Percentiles rank a stretch among this genome's conserved stretches.
Conservation (phyloP, 2,797 vertebrate species). For the Esox masquinongy region DNA sequence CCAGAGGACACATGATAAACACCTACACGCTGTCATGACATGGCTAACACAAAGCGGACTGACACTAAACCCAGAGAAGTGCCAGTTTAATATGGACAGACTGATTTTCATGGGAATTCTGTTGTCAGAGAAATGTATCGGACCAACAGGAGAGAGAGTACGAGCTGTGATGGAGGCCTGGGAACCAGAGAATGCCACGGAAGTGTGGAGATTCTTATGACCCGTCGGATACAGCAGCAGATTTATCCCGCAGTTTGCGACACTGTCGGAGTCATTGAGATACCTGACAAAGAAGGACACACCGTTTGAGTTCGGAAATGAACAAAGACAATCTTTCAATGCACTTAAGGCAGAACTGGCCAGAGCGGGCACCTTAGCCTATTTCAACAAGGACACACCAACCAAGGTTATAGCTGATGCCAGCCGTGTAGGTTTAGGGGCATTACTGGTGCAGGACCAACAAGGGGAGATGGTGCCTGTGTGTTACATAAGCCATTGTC, state of each 20-base stretch:
- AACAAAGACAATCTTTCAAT: too few species aligned
- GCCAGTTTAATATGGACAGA: slow-evolving; percentile 37
- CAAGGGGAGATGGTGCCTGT: too few species aligned
- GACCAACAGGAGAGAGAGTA: slow-evolving; percentile 30
- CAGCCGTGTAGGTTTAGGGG: too few species aligned
- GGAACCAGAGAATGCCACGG: slow-evolving; percentile 17
- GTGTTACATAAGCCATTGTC: too few species aligned
- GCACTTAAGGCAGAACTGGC: too few species aligned
- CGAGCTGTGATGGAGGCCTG: slow-evolving; percentile 14
- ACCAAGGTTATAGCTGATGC: too few species aligned
- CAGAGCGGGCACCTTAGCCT: too few species aligned
- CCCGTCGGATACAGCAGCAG: slow-evolving; percentile 8
- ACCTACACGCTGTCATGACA: slow-evolving; percentile 15
- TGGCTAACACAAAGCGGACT: slow-evolving; percentile 12
- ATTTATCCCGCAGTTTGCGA: slow-evolving; percentile 28
- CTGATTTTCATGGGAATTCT: slow-evolving; percentile 36
- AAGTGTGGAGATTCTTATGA: slow-evolving; percentile 22
- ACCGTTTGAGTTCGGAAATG: too few species aligned
- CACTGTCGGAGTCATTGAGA: slow-evolving; percentile 23
- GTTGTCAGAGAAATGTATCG: slow-evolving; percentile 27
- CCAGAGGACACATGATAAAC: slow-evolving; percentile 14
- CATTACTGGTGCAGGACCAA: too few species aligned
- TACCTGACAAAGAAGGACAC: slow-evolving; percentile 2
- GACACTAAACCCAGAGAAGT: slow-evolving; percentile 32
- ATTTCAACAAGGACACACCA: too few species aligned